Evolutionary conservation across 2,797 vertebrate genomes (phyloP).

Genomic region (Sorex maritimensis): DNA sequence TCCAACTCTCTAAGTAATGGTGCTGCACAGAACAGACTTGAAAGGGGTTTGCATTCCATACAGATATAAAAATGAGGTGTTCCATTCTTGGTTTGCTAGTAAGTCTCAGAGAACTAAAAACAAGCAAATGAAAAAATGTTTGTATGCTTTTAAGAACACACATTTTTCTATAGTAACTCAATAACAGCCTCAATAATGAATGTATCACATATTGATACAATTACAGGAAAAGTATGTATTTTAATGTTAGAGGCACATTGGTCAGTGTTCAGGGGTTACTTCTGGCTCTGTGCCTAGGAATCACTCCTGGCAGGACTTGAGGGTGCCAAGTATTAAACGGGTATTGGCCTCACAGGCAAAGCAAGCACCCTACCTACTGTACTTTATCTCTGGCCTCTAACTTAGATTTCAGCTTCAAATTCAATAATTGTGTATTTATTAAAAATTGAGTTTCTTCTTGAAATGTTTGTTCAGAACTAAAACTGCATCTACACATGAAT

Average conservation of each 20-base stretch:
- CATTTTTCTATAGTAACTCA: neutral
- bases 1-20: neutral
- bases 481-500: neutral
- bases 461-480: neutral
- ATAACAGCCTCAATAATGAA: neutral
- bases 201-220: slow-evolving; percentile 20
- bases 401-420: slow-evolving; percentile 37
- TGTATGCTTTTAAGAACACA: neutral
- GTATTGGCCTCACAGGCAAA: too few species aligned
- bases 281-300: too few species aligned
- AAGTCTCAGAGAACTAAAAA: neutral
- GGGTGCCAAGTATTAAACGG: too few species aligned
- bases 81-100: neutral
- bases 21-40: neutral
- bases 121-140: neutral
- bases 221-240: neutral
- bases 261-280: too few species aligned
- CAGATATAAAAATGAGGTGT: neutral
- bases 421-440: neutral
- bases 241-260: neutral
- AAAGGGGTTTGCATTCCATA: neutral
- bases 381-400: too few species aligned
- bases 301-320: too few species aligned
- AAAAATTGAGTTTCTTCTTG: slow-evolving; percentile 7
- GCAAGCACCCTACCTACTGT: too few species aligned